Base-by-base conservation (phyloP, 2,797 vertebrate genomes). In the Gymnodraco acuticeps region DNA sequence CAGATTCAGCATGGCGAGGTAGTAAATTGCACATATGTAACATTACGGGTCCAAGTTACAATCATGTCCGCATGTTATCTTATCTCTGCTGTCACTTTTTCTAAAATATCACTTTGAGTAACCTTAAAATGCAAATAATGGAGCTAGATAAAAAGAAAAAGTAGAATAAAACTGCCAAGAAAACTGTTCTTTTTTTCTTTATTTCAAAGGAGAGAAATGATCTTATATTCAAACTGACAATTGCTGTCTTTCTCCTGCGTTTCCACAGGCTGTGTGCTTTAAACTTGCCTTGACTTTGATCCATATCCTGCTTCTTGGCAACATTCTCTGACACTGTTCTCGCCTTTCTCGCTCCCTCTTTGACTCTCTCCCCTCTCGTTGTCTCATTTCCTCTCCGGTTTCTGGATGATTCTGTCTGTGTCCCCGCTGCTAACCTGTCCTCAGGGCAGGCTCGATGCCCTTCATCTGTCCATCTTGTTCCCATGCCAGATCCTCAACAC, bases 391-490 rank as follows among this genome's bases (percentile, higher is more conserved):
- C 73, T 65, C 69, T 53, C 45, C 23, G 10, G 20, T 66, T 74
- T 76, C 77, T 70, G 70, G 81, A 72, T 73, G 64, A 77, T 80
- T 87, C 52, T 63, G 80, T 84, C 75, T 82, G 68, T 13, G 43
- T 84, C 74, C 73, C 48, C 73, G 51, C 64, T 63, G 51, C 82
- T 78, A 84, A 82, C 83, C 75, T 74, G 75, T 89, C 87, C 83
- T 88, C 48, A 1, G 83, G 88, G 84, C 71, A 87, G 67, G 54
- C 77, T 87, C 73, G n/a, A 8, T 6, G 76, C 54, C 84, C 87
- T 87, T 90, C 81, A 90, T 87, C 82, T 82, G 80, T 85, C 85
- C 78, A 73, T 89, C 87, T 70, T 43, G 19, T 70, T 63, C 73
- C 41, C 4, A 7, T 27, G 51, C 67, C 23, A 38, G 10, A 70